Base-by-base conservation (phyloP, 2,113 vertebrate genomes). In the Ovis aries region DNA sequence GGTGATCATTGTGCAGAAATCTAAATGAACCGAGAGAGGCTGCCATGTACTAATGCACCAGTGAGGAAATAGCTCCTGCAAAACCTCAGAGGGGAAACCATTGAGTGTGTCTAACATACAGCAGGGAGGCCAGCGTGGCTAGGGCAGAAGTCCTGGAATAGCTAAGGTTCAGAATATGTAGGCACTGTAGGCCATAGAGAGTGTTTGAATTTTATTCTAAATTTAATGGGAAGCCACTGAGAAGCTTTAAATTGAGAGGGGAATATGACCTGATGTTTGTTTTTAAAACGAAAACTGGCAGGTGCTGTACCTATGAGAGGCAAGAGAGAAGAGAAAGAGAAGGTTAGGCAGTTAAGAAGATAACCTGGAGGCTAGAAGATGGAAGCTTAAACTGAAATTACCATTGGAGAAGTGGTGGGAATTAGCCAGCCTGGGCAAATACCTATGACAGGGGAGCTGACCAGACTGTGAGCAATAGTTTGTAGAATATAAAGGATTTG, bases 361-460 rank as follows among this genome's bases (percentile, higher is more conserved):
- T n/a, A 81, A 88, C 6, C 21, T 0, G 0, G 29, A 55, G 2
- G 19, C 1, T 1, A 88, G 74, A 45, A 12, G 4, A 64, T 45
- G 36, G 60, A 53, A 64, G 40, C 50, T 74, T 92, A 43, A 13
- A 23, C 25, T 21, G 19, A 29, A 81, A 27, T 60, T 86, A 60
- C 19, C 45, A 15, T 45, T 33, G 40, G 88, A 29, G 10, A 59
- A 53, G 48, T n/a, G 23, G 10, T 36, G 43, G 74, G 53, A 19
- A n/a, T 15, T 59, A 25, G 31, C 33, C 29, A 85, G 36, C 14
- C 17, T 33, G 5, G 19, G 19, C 2, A 88, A 88, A 81, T 43
- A n/a, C 31, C 17, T 78, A 29, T n/a, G 29, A n/a, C 48, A 88
- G 27, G 5, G 4, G 13, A 81, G 13, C 17, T 53, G 12, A 43